A percentile compares a stretch with the other conserved stretches of the same genome.
Conservation (phyloP, 2,888 invertebrate species). For the Drosophila siamana region DNA sequence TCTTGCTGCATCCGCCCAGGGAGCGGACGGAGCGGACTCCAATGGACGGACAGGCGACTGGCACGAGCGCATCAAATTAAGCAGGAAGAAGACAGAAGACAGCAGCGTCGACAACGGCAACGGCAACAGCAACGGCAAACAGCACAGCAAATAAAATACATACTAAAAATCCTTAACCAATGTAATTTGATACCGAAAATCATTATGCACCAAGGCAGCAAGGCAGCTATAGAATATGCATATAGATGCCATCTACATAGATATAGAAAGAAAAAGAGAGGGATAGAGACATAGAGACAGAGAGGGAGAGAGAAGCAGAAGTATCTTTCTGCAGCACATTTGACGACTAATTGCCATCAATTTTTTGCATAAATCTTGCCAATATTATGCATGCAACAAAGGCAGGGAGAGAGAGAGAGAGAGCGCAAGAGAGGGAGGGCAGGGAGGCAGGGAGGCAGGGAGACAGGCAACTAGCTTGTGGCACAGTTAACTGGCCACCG, state of each 20-base stretch:
- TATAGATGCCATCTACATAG: not conserved
- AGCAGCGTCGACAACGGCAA: conserved; percentile 48
- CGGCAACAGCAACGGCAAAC: conserved; percentile 17
- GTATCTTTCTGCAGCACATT: conserved; percentile 30
- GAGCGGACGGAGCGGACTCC: conserved; percentile 33
- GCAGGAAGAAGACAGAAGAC: conserved; percentile 58
- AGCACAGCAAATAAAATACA: conserved; percentile 74
- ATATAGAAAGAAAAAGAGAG: conserved; percentile 9
- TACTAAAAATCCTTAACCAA: conserved; percentile 77
- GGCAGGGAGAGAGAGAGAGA: not conserved
- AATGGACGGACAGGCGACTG: conserved; percentile 47
- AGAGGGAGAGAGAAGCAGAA: not conserved
- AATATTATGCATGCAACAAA: conserved; percentile 78
- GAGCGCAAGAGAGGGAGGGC: not conserved
- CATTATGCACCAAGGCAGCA: conserved; percentile 71
- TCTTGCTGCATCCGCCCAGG: conserved; percentile 7
- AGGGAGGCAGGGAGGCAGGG: not conserved
- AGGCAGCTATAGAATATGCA: conserved; percentile 34
- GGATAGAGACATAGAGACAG: not conserved
- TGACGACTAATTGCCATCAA: conserved; percentile 80
- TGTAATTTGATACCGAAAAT: conserved; percentile 81
- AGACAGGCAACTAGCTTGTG: conserved; percentile 33
- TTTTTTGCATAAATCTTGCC: conserved; percentile 81
- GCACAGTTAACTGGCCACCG: conserved; percentile 66
- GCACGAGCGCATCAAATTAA: conserved; percentile 79